Percentiles rank a stretch among this genome's conserved stretches.
These are phyloP conservation scores for Mythimna vitellina DNA, from an alignment of 2,888 invertebrate species.

Conservation along the genomic window DNA sequence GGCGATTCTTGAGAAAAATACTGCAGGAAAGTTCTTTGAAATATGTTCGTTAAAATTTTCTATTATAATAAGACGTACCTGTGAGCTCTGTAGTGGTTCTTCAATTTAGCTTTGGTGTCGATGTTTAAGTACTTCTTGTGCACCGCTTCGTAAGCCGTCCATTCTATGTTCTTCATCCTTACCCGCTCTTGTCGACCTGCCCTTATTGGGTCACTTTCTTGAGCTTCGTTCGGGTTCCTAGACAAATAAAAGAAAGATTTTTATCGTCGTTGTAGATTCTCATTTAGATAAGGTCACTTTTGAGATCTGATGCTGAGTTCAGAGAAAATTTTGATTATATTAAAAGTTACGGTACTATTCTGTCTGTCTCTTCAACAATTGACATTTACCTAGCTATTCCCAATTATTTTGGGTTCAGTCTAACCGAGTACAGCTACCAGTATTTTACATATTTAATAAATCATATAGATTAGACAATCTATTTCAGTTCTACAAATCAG, in stretches of 20 bases:
- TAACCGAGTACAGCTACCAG: background rate
- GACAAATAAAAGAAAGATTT: background rate
- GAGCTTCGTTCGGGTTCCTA: conserved; percentile 97
- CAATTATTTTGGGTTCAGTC: background rate
- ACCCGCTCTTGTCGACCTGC: conserved; percentile 94
- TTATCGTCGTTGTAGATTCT: background rate
- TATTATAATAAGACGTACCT: conserved; percentile 78
- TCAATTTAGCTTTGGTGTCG: conserved; percentile 97
- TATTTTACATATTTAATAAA: background rate
- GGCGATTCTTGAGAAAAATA: conserved; percentile 19
- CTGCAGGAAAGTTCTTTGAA: conserved; percentile 5
- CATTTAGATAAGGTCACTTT: background rate
- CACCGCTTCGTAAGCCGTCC: conserved; percentile 98
- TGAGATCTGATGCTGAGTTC: background rate
- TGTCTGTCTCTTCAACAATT: background rate
- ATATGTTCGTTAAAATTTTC: conserved; percentile 17
- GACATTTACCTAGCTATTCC: background rate
- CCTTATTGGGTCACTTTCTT: conserved; percentile 92
- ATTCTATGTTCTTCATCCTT: conserved; percentile 96
- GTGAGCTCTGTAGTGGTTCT: conserved; percentile 98
- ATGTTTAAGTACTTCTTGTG: conserved; percentile 98
- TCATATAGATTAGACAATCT: background rate
- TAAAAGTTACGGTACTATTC: background rate
- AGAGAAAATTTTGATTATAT: background rate
- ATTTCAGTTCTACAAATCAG: background rate